A percentile compares a stretch with the other conserved stretches of the same genome.
Conservation (phyloP, 1,140 invertebrate species). For the Portunus trituberculatus region DNA sequence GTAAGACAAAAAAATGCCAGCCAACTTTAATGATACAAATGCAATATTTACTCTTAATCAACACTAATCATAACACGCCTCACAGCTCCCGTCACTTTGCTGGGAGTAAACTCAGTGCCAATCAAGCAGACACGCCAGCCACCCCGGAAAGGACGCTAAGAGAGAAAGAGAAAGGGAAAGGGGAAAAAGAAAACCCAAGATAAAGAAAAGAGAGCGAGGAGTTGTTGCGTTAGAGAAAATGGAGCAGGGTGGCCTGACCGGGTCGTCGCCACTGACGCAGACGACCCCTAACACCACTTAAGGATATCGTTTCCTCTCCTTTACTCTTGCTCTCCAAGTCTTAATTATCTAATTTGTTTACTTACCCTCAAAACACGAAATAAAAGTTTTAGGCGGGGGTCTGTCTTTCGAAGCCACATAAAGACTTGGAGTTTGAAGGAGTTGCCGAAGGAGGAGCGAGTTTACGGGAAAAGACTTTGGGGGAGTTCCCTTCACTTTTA, state of each 20-base stretch:
- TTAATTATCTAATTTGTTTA: slow-evolving; percentile 68
- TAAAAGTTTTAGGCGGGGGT: slow-evolving; percentile 46
- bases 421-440: slow-evolving; percentile 21
- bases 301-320: slow-evolving; percentile 59
- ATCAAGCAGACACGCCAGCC: not conserved
- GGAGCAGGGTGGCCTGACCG: not conserved
- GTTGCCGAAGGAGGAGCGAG: not conserved
- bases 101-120: no score
- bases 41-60: not conserved
- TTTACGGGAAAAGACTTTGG: not conserved
- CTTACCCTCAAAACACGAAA: slow-evolving; percentile 54
- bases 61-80: not conserved
- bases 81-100: not conserved
- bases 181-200: slow-evolving; percentile 27
- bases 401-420: not conserved
- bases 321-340: slow-evolving; percentile 61
- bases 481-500: not conserved
- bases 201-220: slow-evolving; percentile 49
- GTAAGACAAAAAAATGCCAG: not conserved
- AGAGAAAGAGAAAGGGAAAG: not conserved
- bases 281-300: slow-evolving; percentile 46
- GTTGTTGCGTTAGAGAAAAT: slow-evolving; percentile 52
- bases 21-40: not conserved
- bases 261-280: slow-evolving; percentile 42
- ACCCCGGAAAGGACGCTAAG: not conserved